phyloP scores from a whole-genome alignment of 2,113 vertebrate species.

The Microtus montanus region DNA sequence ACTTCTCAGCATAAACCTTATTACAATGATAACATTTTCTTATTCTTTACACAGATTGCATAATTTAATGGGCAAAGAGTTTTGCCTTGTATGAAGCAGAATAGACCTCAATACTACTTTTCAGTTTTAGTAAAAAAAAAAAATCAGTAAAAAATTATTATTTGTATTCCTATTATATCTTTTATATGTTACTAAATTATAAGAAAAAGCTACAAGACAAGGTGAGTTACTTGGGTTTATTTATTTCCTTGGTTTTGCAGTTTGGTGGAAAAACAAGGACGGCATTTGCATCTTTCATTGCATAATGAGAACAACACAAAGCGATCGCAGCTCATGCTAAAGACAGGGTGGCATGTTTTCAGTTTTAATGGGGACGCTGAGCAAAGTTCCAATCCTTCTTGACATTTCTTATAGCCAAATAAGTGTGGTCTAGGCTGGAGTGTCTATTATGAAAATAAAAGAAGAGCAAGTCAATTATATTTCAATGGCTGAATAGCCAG shows the following conservation, averaged over 20 bases:
- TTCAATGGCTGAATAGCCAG: conserved; percentile 99
- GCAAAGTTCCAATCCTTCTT: conserved; percentile 98
- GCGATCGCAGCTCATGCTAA: conserved; percentile 89
- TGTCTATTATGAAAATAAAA: conserved; percentile 99
- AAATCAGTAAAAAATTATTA: conserved; percentile 16
- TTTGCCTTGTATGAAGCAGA: conserved; percentile 68
- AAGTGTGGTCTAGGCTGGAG: conserved; percentile 94
- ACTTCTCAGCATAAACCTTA: conserved; percentile 45
- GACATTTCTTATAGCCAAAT: conserved; percentile 99
- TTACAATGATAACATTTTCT: conserved; percentile 48
- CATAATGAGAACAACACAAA: conserved; percentile 94
- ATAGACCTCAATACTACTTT: conserved; percentile 53
- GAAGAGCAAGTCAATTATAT: conserved; percentile 99
- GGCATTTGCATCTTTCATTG: conserved; percentile 94
- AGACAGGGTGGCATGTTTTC: conserved; percentile 98
- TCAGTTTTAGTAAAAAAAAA: conserved; percentile 57
- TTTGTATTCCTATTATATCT: conserved; percentile 65
- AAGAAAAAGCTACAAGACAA: conserved; percentile 59
- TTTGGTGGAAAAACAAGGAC: conserved; percentile 83
- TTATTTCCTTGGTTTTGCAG: conserved; percentile 86
- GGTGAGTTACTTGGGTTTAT: conserved; percentile 76
- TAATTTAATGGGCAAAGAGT: conserved; percentile 65
- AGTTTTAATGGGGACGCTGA: conserved; percentile 95
- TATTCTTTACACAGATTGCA: conserved; percentile 63
- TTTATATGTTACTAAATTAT: conserved; percentile 70